Percentiles rank a stretch among this genome's conserved stretches.
phyloP scores from a whole-genome alignment of 92 coral and sea anemone species.

The Actinernus sp. region DNA sequence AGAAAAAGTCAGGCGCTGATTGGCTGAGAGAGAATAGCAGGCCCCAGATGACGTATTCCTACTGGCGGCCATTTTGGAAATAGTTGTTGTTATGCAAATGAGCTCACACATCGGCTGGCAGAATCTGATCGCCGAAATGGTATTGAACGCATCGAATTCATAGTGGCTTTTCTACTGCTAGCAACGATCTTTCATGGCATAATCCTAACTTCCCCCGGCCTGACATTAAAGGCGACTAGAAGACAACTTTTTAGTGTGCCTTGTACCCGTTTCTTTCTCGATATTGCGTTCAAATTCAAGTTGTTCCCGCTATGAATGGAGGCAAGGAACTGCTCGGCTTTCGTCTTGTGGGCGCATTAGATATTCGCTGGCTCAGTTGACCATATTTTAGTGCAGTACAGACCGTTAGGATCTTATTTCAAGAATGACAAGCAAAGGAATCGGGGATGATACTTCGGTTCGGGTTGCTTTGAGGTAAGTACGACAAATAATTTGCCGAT shows the following conservation, averaged over 20 bases:
- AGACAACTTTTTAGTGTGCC: background rate
- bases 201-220: background rate
- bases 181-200: background rate
- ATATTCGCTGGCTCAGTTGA: background rate
- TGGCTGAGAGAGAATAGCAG: conserved; percentile 19
- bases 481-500: too few relatives aligned
- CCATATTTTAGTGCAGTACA: background rate
- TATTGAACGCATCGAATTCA: background rate
- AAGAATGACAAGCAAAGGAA: conserved; percentile 39
- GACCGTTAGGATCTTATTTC: background rate
- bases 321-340: background rate
- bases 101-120: conserved; percentile 41
- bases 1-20: conserved; percentile 26
- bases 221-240: background rate
- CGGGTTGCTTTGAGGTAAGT: conserved; percentile 96
- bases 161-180: background rate
- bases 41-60: conserved; percentile 17
- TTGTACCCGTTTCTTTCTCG: background rate
- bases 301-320: too few relatives aligned
- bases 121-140: conserved; percentile 24
- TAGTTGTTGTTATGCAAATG: conserved; percentile 45
- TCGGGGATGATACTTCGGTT: conserved; percentile 92
- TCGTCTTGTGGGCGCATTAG: background rate
- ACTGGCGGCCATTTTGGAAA: conserved; percentile 98
- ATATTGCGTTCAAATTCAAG: too few relatives aligned